Evolutionary conservation across 2,888 invertebrate genomes (phyloP).

Genomic region (Parasteatoda lunata): DNA sequence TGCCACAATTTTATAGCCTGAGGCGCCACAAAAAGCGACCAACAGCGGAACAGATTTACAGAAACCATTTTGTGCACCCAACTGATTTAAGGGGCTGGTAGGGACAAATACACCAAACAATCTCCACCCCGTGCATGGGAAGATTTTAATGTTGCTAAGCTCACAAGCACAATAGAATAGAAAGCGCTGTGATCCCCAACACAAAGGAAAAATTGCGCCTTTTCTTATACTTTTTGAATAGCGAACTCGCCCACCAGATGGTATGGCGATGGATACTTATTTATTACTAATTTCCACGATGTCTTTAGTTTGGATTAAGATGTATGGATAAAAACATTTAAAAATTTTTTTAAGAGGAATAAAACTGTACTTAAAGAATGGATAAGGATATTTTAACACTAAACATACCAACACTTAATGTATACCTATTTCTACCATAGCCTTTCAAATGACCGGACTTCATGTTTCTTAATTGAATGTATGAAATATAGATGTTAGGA

Average conservation of each 20-base stretch:
- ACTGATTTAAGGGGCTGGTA: constrained; percentile 13
- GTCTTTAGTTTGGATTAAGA: too few relatives aligned
- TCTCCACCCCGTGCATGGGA: constrained; percentile 28
- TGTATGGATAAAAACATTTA: too few relatives aligned
- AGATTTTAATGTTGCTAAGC: constrained; percentile 34
- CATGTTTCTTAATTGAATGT: too few relatives aligned
- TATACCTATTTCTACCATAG: too few relatives aligned
- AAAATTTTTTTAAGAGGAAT: too few relatives aligned
- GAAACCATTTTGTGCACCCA: constrained; percentile 26
- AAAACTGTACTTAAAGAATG: too few relatives aligned
- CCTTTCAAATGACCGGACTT: too few relatives aligned
- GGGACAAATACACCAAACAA: constrained; percentile 53
- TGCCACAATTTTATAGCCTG: constrained; percentile 17
- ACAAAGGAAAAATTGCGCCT: constrained; percentile 41
- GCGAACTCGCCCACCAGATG: constrained; percentile 63
- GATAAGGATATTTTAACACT: too few relatives aligned
- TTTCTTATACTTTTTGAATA: constrained; percentile 35
- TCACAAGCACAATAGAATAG: constrained; percentile 32
- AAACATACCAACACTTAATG: too few relatives aligned
- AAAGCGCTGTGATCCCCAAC: constrained; percentile 20
- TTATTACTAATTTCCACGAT: background rate
- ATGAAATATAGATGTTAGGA: too few relatives aligned
- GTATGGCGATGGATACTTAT: constrained; percentile 5
- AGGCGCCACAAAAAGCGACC: background rate
- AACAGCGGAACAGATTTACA: constrained; percentile 49